These are phyloP conservation scores for Psittacara wagleri DNA, from an alignment of 2,113 vertebrate species.

Conservation along the genomic window DNA sequence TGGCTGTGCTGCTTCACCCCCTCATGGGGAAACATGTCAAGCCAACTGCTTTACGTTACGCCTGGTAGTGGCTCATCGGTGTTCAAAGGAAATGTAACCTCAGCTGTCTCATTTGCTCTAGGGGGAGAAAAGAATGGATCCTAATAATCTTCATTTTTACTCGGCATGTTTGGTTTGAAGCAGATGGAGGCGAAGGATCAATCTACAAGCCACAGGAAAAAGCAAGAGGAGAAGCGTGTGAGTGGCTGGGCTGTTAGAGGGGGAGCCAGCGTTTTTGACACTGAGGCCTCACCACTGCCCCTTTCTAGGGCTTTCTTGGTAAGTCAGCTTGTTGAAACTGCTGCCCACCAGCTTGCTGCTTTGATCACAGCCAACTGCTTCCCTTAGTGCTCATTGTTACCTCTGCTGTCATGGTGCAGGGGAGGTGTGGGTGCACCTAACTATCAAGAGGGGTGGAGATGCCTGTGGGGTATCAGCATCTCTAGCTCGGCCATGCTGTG, in stretches of 20 bases:
- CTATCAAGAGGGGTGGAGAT: rapidly evolving
- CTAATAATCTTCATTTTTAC: neutral
- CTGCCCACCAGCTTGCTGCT: neutral
- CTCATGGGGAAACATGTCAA: neutral
- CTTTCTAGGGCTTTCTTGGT: neutral
- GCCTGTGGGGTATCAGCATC: neutral
- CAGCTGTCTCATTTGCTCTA: neutral
- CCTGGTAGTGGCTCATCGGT: neutral
- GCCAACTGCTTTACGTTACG: neutral
- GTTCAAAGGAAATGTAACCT: neutral
- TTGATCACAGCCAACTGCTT: neutral
- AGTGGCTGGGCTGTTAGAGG: rapidly evolving
- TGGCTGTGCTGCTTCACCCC: neutral
- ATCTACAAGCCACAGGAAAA: neutral
- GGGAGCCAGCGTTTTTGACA: rapidly evolving
- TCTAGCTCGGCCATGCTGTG: neutral
- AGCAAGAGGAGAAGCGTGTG: neutral
- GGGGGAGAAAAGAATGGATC: neutral
- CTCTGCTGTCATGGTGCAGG: neutral
- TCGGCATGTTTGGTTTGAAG: neutral
- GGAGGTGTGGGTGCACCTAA: neutral
- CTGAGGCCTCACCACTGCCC: neutral
- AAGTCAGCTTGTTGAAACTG: neutral
- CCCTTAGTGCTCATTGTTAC: neutral
- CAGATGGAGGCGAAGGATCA: neutral